phyloP scores from a whole-genome alignment of 1,140 invertebrate species.

The Drosophila tani region DNA sequence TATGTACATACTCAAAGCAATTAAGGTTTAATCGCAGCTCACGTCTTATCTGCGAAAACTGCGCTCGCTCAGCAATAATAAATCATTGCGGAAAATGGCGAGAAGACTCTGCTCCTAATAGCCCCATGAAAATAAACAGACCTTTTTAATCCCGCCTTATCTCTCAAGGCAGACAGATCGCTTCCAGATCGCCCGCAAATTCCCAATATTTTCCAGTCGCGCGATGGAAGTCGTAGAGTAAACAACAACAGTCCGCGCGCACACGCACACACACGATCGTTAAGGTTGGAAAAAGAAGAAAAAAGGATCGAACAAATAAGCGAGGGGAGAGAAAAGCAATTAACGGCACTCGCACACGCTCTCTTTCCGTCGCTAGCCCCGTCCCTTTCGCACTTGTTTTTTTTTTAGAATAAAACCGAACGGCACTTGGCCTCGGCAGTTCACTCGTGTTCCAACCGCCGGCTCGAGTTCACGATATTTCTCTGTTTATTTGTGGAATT shows the following conservation, averaged over 20 bases:
- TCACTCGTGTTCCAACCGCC: not conserved
- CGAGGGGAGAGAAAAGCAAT: not conserved
- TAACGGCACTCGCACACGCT: not conserved
- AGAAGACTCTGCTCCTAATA: not conserved
- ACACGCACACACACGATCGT: not conserved
- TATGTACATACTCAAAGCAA: not conserved
- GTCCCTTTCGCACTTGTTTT: not conserved
- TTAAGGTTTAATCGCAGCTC: not conserved
- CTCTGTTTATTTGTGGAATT: no score
- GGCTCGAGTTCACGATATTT: no score
- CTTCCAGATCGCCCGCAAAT: not conserved
- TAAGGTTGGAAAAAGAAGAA: no score
- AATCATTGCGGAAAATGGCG: not conserved
- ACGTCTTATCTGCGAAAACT: slow-evolving; percentile 2
- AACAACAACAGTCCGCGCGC: not conserved
- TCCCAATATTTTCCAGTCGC: not conserved
- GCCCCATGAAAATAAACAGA: not conserved
- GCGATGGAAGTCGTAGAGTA: not conserved
- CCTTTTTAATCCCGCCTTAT: slow-evolving; percentile 4
- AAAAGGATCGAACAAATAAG: not conserved
- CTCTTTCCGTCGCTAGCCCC: not conserved
- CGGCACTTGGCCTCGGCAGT: not conserved
- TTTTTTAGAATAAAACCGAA: not conserved
- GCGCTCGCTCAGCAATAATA: not conserved
- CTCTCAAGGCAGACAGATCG: not conserved